Evolutionary conservation across 2,888 invertebrate genomes (phyloP).

Genomic region (Ophion costatus): DNA sequence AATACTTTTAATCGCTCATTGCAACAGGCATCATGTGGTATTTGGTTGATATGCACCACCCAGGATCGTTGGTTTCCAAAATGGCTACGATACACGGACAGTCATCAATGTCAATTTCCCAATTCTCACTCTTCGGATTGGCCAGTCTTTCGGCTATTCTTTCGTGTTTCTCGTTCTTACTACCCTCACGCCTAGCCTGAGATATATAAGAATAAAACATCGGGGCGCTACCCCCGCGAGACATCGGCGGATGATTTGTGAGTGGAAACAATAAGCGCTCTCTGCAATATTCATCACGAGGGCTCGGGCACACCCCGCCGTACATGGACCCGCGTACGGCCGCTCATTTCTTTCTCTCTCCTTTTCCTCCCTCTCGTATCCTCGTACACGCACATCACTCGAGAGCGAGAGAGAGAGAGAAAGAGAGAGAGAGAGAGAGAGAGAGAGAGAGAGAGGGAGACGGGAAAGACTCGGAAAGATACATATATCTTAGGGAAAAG

Average conservation of each 20-base stretch:
- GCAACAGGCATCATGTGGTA: background rate
- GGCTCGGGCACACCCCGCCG: constrained; percentile 71
- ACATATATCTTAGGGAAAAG: constrained; percentile 45
- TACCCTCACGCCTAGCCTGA: constrained; percentile 65
- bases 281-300: constrained; percentile 82
- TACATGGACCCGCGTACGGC: constrained; percentile 66
- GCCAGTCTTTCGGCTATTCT: constrained; percentile 14
- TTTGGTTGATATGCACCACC: background rate
- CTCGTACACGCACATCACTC: constrained; percentile 20
- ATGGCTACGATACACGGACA: constrained; percentile 31
- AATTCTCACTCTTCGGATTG: constrained; percentile 42
- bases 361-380: constrained; percentile 44
- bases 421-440: constrained; percentile 69
- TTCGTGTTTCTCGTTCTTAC: constrained; percentile 34
- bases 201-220: constrained; percentile 80
- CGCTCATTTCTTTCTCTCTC: constrained; percentile 65
- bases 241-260: constrained; percentile 83
- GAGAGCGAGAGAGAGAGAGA: constrained; percentile 68
- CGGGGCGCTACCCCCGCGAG: constrained; percentile 79
- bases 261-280: constrained; percentile 83
- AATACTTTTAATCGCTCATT: constrained; percentile 41
- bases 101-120: constrained; percentile 49
- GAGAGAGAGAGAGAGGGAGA: constrained; percentile 65
- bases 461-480: constrained; percentile 43
- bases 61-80: background rate